Conservation (phyloP, 1,140 invertebrate genomes). For the Micrasema longulum region DNA sequence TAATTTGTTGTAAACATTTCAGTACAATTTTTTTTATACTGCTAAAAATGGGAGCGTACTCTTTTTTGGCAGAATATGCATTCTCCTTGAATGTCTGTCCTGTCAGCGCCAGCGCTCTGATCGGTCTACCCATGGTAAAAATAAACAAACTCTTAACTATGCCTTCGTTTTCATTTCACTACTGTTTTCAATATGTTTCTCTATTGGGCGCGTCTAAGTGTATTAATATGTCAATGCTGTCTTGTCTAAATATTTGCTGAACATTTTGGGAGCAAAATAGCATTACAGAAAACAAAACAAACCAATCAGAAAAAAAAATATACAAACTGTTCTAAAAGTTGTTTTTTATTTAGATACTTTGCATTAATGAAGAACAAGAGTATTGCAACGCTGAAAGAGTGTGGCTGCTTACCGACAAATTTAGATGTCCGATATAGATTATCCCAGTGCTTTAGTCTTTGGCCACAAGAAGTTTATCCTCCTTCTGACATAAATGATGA, state of each 20-base stretch:
- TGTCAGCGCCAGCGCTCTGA: too few relatives aligned
- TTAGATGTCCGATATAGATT: conserved; percentile 2
- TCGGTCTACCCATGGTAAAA: too few relatives aligned
- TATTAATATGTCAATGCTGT: not conserved
- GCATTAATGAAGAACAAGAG: conserved; percentile 1
- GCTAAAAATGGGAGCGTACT: too few relatives aligned
- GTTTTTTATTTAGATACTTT: conserved; percentile 4
- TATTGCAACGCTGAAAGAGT: not conserved
- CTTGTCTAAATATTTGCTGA: not conserved
- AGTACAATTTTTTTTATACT: too few relatives aligned
- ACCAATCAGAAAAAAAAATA: not conserved
- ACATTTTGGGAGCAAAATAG: not conserved
- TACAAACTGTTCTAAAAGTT: not conserved
- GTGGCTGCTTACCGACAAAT: not conserved
- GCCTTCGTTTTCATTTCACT: not conserved
- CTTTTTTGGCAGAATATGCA: too few relatives aligned
- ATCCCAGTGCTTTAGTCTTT: conserved; percentile 1
- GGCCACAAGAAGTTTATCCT: not conserved
- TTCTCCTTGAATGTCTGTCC: too few relatives aligned
- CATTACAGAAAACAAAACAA: too few relatives aligned
- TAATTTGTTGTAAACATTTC: too few relatives aligned
- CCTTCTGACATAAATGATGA: not conserved
- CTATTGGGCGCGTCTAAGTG: not conserved
- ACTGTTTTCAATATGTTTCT: not conserved
- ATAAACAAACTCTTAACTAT: too few relatives aligned